A percentile compares a stretch with the other conserved stretches of the same genome.
Conservation (phyloP, 2,797 vertebrate species). For the Threskiornis aethiopicus region DNA sequence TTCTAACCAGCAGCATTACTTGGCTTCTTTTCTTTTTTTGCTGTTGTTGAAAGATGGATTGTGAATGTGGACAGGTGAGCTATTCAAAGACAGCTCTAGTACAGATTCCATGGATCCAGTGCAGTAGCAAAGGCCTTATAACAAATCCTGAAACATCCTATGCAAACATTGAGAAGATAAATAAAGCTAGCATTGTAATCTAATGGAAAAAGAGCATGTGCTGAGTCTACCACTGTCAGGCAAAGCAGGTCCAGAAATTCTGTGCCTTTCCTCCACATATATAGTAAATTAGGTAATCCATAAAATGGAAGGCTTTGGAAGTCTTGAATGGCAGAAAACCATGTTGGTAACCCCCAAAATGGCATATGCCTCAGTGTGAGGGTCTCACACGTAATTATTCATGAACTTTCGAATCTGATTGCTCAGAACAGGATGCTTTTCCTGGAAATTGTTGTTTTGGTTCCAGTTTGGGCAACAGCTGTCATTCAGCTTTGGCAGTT, state of each 20-base stretch:
- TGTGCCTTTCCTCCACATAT: neutral
- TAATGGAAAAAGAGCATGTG: neutral
- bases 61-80: neutral
- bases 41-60: conserved; percentile 25
- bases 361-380: neutral
- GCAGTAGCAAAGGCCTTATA: neutral
- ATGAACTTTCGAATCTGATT: neutral
- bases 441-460: neutral
- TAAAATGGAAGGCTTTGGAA: neutral
- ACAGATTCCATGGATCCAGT: neutral
- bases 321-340: neutral
- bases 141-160: neutral
- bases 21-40: conserved; percentile 1
- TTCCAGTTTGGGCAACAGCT: neutral
- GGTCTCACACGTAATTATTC: neutral
- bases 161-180: neutral
- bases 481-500: neutral
- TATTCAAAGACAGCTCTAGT: neutral
- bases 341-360: neutral
- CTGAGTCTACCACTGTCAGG: neutral
- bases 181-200: neutral
- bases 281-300: neutral
- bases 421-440: neutral
- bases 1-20: neutral
- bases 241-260: neutral